Percentiles rank a stretch among this genome's conserved stretches.
Evolutionary conservation across 2,888 invertebrate genomes (phyloP).

Genomic region (Tillus elongatus): DNA sequence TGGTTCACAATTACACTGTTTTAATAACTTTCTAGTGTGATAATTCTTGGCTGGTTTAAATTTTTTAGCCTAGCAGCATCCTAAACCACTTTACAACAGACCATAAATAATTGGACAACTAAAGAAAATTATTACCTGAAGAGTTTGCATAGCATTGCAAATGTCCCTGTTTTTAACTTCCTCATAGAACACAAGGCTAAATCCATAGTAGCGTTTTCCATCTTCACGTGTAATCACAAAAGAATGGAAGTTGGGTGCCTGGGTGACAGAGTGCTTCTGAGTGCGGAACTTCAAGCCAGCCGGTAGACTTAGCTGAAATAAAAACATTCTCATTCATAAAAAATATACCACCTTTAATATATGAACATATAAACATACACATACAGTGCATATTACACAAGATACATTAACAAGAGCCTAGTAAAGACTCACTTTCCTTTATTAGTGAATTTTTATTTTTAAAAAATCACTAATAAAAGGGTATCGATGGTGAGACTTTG

Average conservation of each 20-base stretch:
- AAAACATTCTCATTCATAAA: slow-evolving; percentile 9
- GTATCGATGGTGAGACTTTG: too few species aligned
- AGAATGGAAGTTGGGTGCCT: slow-evolving; percentile 86
- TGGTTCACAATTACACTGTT: too few species aligned
- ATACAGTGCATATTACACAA: too few species aligned
- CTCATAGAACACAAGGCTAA: slow-evolving; percentile 92
- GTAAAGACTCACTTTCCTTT: too few species aligned
- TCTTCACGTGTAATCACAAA: slow-evolving; percentile 96
- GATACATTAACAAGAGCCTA: slow-evolving; percentile 10
- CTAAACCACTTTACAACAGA: too few species aligned
- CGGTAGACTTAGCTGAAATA: slow-evolving; percentile 78
- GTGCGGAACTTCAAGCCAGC: slow-evolving; percentile 91
- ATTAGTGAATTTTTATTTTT: too few species aligned
- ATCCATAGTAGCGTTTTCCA: slow-evolving; percentile 89
- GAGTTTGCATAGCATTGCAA: slow-evolving; percentile 90
- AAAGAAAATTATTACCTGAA: slow-evolving; percentile 56
- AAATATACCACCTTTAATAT: too few species aligned
- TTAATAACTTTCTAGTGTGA: too few species aligned
- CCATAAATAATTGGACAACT: slow-evolving; percentile 1
- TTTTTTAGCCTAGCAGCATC: too few species aligned
- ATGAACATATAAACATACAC: too few species aligned
- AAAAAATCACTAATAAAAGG: too few species aligned
- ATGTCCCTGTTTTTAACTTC: slow-evolving; percentile 88
- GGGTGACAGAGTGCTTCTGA: slow-evolving; percentile 72
- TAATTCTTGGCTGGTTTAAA: too few species aligned